A percentile compares a stretch with the other conserved stretches of the same genome.
Evolutionary conservation across 2,797 vertebrate species (phyloP).

Genomic region (Sebastiscus tertius): DNA sequence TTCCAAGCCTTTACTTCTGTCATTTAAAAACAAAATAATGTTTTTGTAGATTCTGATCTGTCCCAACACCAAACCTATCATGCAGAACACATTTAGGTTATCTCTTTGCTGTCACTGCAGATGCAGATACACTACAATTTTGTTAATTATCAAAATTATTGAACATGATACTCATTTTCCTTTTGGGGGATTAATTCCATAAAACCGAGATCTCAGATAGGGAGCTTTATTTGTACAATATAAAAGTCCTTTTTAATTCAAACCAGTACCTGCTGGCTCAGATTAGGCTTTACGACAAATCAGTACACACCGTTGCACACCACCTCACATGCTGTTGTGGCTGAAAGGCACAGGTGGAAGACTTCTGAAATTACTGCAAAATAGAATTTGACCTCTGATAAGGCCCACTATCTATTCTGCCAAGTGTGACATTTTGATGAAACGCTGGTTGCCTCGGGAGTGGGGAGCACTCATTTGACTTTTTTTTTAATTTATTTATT

Average conservation of each 20-base stretch:
- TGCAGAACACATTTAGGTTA: neutral
- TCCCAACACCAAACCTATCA: neutral
- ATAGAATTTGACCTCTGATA: constrained; percentile 67
- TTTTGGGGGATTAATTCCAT: constrained; percentile 19
- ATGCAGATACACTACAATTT: constrained; percentile 4
- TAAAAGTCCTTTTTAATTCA: constrained; percentile 29
- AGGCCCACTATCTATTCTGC: constrained; percentile 53
- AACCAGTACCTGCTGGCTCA: constrained; percentile 50
- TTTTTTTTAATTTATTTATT: neutral
- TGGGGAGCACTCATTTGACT: constrained; percentile 43
- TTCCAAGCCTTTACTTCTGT: neutral
- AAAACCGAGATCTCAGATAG: constrained; percentile 40
- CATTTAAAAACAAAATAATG: neutral
- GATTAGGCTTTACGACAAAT: constrained; percentile 44
- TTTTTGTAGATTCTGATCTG: neutral
- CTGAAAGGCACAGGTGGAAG: constrained; percentile 51
- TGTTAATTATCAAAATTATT: constrained; percentile 11
- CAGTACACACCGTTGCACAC: constrained; percentile 35
- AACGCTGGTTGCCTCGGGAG: constrained; percentile 42
- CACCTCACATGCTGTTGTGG: constrained; percentile 20
- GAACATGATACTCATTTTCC: constrained; percentile 27
- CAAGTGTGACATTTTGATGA: constrained; percentile 72
- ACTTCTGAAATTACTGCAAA: constrained; percentile 59
- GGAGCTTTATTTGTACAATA: constrained; percentile 23
- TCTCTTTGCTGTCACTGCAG: constrained; percentile 4